Percentiles rank a stretch among this genome's conserved stretches.
Conservation (phyloP, 2,797 vertebrate genomes). For the Morelia viridis region DNA sequence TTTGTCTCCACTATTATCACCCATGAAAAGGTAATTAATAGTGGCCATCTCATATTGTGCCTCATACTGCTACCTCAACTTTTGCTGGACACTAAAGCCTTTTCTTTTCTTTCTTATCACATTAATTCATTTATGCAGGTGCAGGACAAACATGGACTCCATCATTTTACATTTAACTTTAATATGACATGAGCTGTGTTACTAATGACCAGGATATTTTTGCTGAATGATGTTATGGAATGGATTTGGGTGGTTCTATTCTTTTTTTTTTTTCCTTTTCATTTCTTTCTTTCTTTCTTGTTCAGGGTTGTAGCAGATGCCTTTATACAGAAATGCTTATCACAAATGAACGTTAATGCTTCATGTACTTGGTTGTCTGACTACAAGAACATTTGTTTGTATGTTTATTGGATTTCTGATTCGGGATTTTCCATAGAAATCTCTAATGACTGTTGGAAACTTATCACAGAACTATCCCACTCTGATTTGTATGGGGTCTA, state of each 20-base stretch:
- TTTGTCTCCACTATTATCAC: slow-evolving; percentile 66
- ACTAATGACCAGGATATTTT: slow-evolving; percentile 83
- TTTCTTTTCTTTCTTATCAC: slow-evolving; percentile 66
- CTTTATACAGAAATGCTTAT: slow-evolving; percentile 91
- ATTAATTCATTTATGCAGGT: slow-evolving; percentile 75
- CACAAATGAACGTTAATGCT: slow-evolving; percentile 93
- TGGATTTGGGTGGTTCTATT: slow-evolving; percentile 60
- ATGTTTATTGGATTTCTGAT: slow-evolving; percentile 21
- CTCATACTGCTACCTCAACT: slow-evolving; percentile 54
- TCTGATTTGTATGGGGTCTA: slow-evolving; percentile 77
- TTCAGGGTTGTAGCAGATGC: slow-evolving; percentile 77
- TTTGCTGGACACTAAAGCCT: slow-evolving; percentile 79
- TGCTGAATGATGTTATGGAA: slow-evolving; percentile 84
- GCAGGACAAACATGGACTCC: slow-evolving; percentile 78
- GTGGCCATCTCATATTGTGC: slow-evolving; percentile 46
- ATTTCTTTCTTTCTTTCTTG: slow-evolving; percentile 60
- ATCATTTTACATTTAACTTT: slow-evolving; percentile 80
- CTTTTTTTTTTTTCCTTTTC: slow-evolving; percentile 63
- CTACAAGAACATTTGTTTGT: slow-evolving; percentile 73
- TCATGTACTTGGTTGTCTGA: slow-evolving; percentile 81
- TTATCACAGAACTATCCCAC: slow-evolving; percentile 76
- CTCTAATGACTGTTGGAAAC: slow-evolving; percentile 74
- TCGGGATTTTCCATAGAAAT: slow-evolving; percentile 75
- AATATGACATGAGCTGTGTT: slow-evolving; percentile 84
- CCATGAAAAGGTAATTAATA: slow-evolving; percentile 56